These are phyloP conservation scores for Diogma glabrata DNA, from an alignment of 2,888 invertebrate species.

Conservation along the genomic window DNA sequence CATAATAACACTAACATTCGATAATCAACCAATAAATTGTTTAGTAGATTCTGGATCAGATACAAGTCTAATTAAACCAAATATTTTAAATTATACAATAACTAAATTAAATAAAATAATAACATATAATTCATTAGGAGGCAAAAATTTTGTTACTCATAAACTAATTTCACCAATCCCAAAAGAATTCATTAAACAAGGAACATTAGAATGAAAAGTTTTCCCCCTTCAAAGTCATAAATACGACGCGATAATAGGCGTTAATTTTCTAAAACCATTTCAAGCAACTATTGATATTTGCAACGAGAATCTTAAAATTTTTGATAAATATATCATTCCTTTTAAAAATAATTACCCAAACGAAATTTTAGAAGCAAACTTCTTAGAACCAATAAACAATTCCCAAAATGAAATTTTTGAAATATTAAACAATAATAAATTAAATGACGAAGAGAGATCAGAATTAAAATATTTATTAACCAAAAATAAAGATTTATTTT, in stretches of 20 bases:
- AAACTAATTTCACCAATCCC: conserved; percentile 11
- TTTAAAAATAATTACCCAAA: background rate
- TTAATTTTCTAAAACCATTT: conserved; percentile 9
- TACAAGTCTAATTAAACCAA: conserved; percentile 11
- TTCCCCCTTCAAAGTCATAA: conserved; percentile 10
- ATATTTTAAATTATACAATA: conserved; percentile 1
- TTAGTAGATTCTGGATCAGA: conserved; percentile 11
- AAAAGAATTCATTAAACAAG: conserved; percentile 7
- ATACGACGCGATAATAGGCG: conserved; percentile 10
- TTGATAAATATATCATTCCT: conserved; percentile 5
- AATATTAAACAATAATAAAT: background rate
- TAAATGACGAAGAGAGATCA: background rate
- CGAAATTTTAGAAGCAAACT: background rate
- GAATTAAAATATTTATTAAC: background rate
- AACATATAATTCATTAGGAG: conserved; percentile 11
- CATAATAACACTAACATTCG: conserved; percentile 10
- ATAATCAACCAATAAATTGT: conserved; percentile 8
- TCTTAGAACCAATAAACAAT: background rate
- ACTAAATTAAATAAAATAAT: conserved; percentile 3
- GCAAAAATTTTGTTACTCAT: conserved; percentile 3
- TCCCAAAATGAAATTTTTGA: background rate
- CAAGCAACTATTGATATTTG: conserved; percentile 4
- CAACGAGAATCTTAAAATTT: conserved; percentile 10
- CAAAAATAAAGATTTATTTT: background rate
- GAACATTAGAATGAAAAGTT: conserved; percentile 11